Base-by-base conservation (phyloP, 2,888 invertebrate genomes). In the Athrips mouffetella region DNA sequence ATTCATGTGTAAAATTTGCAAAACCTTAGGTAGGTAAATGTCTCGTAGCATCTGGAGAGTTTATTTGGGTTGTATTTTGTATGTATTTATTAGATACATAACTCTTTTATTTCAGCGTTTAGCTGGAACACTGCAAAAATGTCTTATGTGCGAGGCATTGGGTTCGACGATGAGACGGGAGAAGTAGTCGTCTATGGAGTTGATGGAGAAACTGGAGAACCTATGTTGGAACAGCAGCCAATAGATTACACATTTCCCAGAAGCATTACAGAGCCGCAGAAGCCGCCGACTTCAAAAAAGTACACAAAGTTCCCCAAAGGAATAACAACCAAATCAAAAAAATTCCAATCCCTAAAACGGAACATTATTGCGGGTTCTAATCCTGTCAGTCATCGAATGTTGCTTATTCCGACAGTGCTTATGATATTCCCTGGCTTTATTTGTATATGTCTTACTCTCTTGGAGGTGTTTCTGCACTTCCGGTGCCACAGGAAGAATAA, bases 401-500 rank as follows among this genome's bases (percentile, higher is more conserved):
- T 91, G 50, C 77, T 92, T 8, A 79, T 92, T 57, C 92, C 92
- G 0, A 90, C 92, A 1, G 62, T 91, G 0, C n/a, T 47, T 18
- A 89, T 91, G 72, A 73, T 90, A 39, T 91, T 90, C 57, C 90
- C 91, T 7, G 86, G 90, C 6, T 59, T 90, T 13, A 65, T 91
- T 7, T 88, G 89, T 35, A 65, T 89, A 0, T 54, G 91, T 20
- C 69, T 92, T 20, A 80, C 89, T 40, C 48, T 90, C 1, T 60
- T 91, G 8, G 94, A 94, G 76, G 76, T 90, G 13, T 73, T 86
- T n/a, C 74, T 94, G 20, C 94, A 94, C 69, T 84, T 90, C n/a
- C 89, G 90, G 81, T 91, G 93, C 5, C 94, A 94, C 64, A 90
- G 90, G 55, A 92, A 92, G 63, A 94, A 93, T 64, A 91, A 90